Evolutionary conservation across 2,888 invertebrate species (phyloP).

Genomic region (Zootermopsis nevadensis): DNA sequence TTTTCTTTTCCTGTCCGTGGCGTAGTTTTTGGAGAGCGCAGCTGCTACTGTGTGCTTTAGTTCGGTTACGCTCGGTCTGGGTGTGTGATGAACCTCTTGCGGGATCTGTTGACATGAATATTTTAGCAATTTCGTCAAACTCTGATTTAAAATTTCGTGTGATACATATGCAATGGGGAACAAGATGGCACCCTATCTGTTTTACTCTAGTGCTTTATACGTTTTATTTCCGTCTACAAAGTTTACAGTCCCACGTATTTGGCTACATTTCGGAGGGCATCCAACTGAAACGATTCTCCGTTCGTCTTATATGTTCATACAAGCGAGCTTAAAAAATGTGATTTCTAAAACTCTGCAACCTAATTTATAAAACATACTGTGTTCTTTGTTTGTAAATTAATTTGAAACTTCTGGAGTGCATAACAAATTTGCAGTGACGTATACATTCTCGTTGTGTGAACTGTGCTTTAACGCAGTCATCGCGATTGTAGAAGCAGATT

Average conservation of each 20-base stretch:
- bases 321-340: neutral
- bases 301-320: neutral
- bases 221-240: neutral
- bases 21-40: no score
- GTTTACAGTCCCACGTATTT: neutral
- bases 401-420: no score
- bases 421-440: no score
- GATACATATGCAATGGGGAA: neutral
- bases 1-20: no score
- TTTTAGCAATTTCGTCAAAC: neutral
- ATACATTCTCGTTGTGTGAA: no score
- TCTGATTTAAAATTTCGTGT: neutral
- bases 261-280: neutral
- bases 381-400: no score
- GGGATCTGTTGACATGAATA: conserved; percentile 4
- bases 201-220: neutral
- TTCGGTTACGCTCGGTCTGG: neutral
- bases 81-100: neutral
- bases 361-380: no score
- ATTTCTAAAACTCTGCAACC: no score
- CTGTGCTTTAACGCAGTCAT: no score
- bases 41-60: neutral
- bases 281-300: neutral
- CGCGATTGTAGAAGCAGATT: no score
- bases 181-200: neutral